A percentile compares a stretch with the other conserved stretches of the same genome.
Evolutionary conservation across 2,797 vertebrate genomes (phyloP).

Genomic region (Propithecus deckenii): DNA sequence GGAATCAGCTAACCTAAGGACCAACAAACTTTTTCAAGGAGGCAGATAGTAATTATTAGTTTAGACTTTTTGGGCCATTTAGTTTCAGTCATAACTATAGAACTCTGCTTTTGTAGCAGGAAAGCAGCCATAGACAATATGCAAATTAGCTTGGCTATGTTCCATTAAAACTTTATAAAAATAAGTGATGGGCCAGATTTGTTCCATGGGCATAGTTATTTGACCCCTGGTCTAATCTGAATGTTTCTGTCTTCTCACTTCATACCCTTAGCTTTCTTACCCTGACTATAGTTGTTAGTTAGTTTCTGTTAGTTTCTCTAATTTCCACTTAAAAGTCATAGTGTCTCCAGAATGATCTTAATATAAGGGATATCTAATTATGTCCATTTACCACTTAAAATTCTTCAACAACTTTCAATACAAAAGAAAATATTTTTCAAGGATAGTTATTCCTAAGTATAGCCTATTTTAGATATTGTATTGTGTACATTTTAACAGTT

Average conservation of each 20-base stretch:
- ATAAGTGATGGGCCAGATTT: neutral
- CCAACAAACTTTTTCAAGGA: neutral
- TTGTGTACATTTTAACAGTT: constrained; percentile 65
- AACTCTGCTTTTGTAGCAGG: neutral
- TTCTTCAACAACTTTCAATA: neutral
- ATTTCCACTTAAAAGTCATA: neutral
- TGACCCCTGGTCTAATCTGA: neutral
- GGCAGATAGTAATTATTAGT: neutral
- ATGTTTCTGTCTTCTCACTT: neutral
- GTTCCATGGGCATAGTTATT: neutral
- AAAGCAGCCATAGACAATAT: neutral
- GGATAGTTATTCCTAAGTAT: neutral
- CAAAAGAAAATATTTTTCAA: constrained; percentile 11
- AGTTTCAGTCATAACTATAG: neutral
- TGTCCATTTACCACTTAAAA: neutral
- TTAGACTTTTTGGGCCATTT: neutral
- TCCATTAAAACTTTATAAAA: neutral
- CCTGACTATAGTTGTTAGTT: neutral
- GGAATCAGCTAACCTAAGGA: neutral
- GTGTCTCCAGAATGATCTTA: neutral
- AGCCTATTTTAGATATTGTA: neutral
- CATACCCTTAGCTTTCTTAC: neutral
- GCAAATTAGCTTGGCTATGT: neutral
- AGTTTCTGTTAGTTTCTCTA: neutral
- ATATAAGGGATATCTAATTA: neutral